Evolutionary conservation across 1,140 invertebrate genomes (phyloP).

Genomic region (Tetragonula clypearis): DNA sequence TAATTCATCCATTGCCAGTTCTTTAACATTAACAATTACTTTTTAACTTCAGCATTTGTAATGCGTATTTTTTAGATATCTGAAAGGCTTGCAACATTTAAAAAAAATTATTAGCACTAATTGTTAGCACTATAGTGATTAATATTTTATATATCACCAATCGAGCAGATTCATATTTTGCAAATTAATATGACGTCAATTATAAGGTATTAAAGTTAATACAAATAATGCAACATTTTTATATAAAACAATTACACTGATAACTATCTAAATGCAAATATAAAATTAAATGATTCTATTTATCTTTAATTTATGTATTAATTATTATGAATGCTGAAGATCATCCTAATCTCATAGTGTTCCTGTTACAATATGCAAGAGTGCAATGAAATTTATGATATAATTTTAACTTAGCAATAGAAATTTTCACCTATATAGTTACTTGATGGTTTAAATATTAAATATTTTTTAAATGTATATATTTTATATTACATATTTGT

Average conservation of each 20-base stretch:
- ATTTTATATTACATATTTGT: background rate
- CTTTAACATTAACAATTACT: background rate
- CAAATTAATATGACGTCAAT: background rate
- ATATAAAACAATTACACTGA: background rate
- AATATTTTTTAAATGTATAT: slow-evolving; percentile 9
- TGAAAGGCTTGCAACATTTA: background rate
- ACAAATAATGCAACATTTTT: background rate
- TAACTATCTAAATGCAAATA: slow-evolving; percentile 1
- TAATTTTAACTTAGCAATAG: background rate
- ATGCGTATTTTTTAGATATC: background rate
- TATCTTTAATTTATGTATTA: background rate
- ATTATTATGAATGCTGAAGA: background rate
- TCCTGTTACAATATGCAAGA: background rate
- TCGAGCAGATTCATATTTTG: background rate
- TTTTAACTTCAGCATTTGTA: background rate
- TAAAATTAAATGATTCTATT: background rate
- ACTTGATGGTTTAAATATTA: background rate
- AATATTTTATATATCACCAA: background rate
- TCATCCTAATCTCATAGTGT: background rate
- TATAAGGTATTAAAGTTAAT: too few relatives aligned
- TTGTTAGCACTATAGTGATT: background rate
- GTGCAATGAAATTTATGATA: background rate
- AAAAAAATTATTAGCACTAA: background rate
- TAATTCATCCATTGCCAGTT: background rate
- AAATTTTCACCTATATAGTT: background rate